Evolutionary conservation across 2,888 invertebrate species (phyloP).

Genomic region (Xestoiulus laeticollis): DNA sequence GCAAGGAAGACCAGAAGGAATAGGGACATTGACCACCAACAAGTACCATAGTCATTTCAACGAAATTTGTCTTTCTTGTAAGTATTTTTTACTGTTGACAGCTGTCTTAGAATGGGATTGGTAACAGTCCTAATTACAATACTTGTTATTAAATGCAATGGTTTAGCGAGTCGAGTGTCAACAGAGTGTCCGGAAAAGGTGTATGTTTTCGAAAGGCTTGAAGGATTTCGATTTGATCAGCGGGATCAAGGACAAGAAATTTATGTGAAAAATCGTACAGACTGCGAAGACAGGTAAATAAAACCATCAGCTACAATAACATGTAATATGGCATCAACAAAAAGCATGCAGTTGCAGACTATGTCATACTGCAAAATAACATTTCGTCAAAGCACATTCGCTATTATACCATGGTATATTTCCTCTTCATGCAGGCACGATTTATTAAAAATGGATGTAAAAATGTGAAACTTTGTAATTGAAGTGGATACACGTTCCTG

Average conservation of each 20-base stretch:
- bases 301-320: not conserved
- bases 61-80: constrained; percentile 88
- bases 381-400: too few relatives aligned
- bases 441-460: too few relatives aligned
- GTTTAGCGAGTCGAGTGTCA: constrained; percentile 81
- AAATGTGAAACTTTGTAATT: too few relatives aligned
- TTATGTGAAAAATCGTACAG: constrained; percentile 83
- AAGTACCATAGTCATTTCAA: constrained; percentile 90
- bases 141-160: not conserved
- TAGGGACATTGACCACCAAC: constrained; percentile 86
- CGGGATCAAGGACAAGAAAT: constrained; percentile 71
- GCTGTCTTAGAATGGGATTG: not conserved
- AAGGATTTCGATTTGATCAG: constrained; percentile 59
- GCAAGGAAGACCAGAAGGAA: constrained; percentile 86
- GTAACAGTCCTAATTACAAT: not conserved
- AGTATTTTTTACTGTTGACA: constrained; percentile 65
- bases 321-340: too few relatives aligned
- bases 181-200: constrained; percentile 87
- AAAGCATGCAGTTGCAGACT: too few relatives aligned
- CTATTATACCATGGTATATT: too few relatives aligned
- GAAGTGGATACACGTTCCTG: too few relatives aligned
- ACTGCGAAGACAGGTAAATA: constrained; percentile 82
- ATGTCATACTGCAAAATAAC: too few relatives aligned
- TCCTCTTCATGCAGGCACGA: too few relatives aligned
- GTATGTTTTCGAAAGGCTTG: constrained; percentile 86